A percentile compares a stretch with the other conserved stretches of the same genome.
These are phyloP conservation scores for Diarsia rubi DNA, from an alignment of 2,888 invertebrate genomes.

Conservation along the genomic window DNA sequence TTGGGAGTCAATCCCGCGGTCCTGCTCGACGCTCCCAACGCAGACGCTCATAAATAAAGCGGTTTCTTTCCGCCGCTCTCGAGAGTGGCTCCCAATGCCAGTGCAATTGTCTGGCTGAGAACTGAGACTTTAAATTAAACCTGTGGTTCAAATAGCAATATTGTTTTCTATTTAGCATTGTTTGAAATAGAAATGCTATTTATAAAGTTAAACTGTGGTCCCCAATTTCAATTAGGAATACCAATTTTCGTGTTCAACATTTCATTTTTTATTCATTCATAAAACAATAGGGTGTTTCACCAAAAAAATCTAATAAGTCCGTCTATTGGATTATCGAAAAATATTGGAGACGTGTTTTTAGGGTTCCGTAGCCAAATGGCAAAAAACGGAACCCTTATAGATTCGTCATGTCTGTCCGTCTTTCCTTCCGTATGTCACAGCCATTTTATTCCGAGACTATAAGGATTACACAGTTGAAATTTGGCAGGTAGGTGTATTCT, in stretches of 20 bases:
- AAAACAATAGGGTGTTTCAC: too few relatives aligned
- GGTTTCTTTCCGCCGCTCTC: conserved; percentile 31
- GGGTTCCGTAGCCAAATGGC: too few relatives aligned
- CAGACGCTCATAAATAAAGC: conserved; percentile 63
- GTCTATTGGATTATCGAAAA: too few relatives aligned
- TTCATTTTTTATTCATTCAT: too few relatives aligned
- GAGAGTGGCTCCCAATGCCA: conserved; percentile 28
- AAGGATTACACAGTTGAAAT: too few relatives aligned
- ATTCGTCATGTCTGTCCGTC: too few relatives aligned
- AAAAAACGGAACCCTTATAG: too few relatives aligned
- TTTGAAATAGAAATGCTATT: not conserved
- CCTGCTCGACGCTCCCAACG: not conserved
- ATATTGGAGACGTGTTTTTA: too few relatives aligned
- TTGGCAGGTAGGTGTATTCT: too few relatives aligned
- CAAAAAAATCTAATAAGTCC: too few relatives aligned
- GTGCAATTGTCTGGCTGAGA: conserved; percentile 36
- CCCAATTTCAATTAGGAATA: not conserved
- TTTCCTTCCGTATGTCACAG: too few relatives aligned
- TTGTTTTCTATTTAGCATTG: not conserved
- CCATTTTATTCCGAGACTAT: too few relatives aligned
- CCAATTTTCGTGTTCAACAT: not conserved
- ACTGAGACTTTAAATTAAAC: conserved; percentile 52
- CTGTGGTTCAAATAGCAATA: conserved; percentile 20
- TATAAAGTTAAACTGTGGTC: not conserved
- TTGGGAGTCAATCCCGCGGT: conserved; percentile 17